Conservation (phyloP, 2,888 invertebrate genomes). For the Drosophila pseudotakahashii region DNA sequence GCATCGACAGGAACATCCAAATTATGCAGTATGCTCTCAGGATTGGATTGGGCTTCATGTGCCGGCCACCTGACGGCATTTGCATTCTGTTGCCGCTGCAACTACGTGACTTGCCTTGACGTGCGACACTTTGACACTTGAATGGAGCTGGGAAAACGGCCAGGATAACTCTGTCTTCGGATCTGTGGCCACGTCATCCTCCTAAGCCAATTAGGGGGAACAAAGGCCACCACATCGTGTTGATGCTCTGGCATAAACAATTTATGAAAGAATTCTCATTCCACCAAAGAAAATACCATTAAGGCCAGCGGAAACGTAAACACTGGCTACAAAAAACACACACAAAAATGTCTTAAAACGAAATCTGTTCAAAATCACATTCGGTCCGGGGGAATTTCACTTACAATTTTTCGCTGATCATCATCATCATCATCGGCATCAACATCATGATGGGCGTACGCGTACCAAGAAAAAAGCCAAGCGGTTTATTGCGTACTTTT, state of each 20-base stretch:
- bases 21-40: constrained; percentile 42
- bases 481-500: constrained; percentile 42
- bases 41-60: constrained; percentile 14
- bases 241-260: constrained; percentile 32
- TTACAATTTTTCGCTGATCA: constrained; percentile 35
- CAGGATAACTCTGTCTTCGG: constrained; percentile 19
- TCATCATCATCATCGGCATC: constrained; percentile 5
- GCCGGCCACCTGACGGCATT: constrained; percentile 37
- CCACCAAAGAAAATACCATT: constrained; percentile 10
- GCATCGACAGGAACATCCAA: constrained; percentile 38
- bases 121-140: constrained; percentile 70
- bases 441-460: constrained; percentile 9
- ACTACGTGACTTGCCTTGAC: constrained; percentile 43
- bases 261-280: constrained; percentile 12
- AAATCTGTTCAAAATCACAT: constrained; percentile 14
- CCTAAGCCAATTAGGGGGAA: constrained; percentile 62
- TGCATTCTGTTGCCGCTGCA: constrained; percentile 46
- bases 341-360: constrained; percentile 14
- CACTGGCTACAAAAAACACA: constrained; percentile 1
- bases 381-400: constrained; percentile 17
- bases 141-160: constrained; percentile 44
- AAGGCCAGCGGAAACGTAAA: constrained; percentile 7
- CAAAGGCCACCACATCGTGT: constrained; percentile 46
- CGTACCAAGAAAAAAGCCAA: constrained; percentile 23
- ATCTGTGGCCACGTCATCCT: constrained; percentile 19